Evolutionary conservation across 2,113 vertebrate species (phyloP), one percentile per base, ranked within the genome.

Genomic region (Eurystomus gularis): DNA sequence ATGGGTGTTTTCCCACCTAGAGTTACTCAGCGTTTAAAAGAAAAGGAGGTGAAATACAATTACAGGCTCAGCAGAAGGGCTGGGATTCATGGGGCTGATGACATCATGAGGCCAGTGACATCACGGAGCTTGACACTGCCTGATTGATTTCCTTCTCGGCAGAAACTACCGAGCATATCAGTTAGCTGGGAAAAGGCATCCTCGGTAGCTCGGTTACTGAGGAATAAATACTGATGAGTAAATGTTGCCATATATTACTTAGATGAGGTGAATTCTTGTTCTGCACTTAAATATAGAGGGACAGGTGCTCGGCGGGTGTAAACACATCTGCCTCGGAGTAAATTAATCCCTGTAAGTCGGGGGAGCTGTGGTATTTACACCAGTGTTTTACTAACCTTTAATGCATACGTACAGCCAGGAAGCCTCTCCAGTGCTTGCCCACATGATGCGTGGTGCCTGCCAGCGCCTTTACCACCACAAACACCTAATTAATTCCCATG

Each of bases 401-500:
- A 49, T 12, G 35, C 42, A 21, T 7, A 33, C 0, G 1, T 54
- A 78, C 25, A 75, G 89, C 83, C 70, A 14, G 89, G 91, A 82
- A 72, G 37, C 49, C 66, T 82, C 75, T 61, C 35, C 0, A 3
- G 26, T 79, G 73, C 54, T 76, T 70, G 78, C 73, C 91, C 88
- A 33, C 54, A 4, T 65, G 42, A 5, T 49, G 64, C 76, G 31
- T 15, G 10, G 81, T 71, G 80, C 92, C 88, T 72, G 73, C 61
- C 86, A 64, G 79, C 40, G 84, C 86, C 72, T 75, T 57, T 26
- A 42, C 81, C 7, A 9, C 58, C 0, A 5, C 70, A 69, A 91
- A 83, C 79, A 61, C 72, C 79, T 86, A 49, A 94, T 95, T 95
- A 95, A 96, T 88, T 92, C 91, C 73, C 29, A 3, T 11, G 95